Evolutionary conservation across 1,140 invertebrate species (phyloP), one percentile per base, ranked within the genome.

Genomic region (Colletes latitarsis): DNA sequence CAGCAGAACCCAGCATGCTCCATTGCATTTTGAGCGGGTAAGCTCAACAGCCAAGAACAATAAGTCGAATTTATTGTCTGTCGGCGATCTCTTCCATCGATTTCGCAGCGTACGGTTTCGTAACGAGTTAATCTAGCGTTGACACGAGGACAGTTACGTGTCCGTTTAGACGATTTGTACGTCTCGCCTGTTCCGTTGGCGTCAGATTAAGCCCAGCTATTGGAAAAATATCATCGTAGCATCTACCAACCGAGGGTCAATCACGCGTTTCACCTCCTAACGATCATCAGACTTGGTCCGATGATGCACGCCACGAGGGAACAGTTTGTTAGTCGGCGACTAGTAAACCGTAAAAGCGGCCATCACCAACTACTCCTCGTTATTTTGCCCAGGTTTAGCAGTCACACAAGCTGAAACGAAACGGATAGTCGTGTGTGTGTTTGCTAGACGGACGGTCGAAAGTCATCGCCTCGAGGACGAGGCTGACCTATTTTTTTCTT

Each of bases 381-480:
- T 68, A 64, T n/a, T 58, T 43, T 58, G 41, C 68, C 74, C 52
- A 77, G n/a, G 63, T 70, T 39, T 57, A 70, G 17, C 41, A 67
- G n/a, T 21, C 41, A 46, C 41, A 66, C 41, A 67, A 67, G 64
- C 64, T 67, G 43, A 67, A 67, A 67, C 68, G 62, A 83, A 70
- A 77, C 19, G 21, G 30, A 70, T 9, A 55, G 57, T 14, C n/a
- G 41, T 14, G 19, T 46, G 58, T 64, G 21, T 57, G 53, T 64
- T 62, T 6, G 53, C 17, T 19, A 21, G 67, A 63, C n/a, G 19
- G 39, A 30, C 63, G 82, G 82, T 85, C 83, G 82, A 85, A 81
- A 85, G 71, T 84, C 82, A 85, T 76, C 62, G 70, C 83, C 73
- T 81, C 30, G 43, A 53, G 57, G 62, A 74, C 9, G 41, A 60